Evolutionary conservation across 2,797 vertebrate genomes (phyloP).

Genomic region (Bradypus variegatus): DNA sequence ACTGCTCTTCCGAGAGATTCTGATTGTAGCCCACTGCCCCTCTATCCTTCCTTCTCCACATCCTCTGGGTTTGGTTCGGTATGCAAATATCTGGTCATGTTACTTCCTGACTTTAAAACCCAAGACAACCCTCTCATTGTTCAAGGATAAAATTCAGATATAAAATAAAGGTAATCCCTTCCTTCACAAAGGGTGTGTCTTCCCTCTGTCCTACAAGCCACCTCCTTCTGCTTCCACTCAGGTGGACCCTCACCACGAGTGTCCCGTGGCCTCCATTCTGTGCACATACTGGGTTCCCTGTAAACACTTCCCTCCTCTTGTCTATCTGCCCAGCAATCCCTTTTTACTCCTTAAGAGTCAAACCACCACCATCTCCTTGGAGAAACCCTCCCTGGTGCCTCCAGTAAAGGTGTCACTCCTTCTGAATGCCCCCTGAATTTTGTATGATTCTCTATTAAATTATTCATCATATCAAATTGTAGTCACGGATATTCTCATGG

Average conservation of each 20-base stretch:
- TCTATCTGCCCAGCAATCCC: neutral
- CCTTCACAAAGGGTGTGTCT: too few relatives aligned
- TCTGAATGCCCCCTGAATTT: too few relatives aligned
- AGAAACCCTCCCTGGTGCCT: too few relatives aligned
- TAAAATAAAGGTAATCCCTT: neutral
- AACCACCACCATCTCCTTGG: neutral
- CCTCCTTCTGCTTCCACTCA: too few relatives aligned
- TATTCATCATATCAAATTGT: too few relatives aligned
- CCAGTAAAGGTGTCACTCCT: neutral
- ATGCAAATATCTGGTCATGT: neutral
- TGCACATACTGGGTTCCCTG: fast-evolving
- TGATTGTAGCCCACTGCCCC: fast-evolving
- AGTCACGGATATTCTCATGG: fast-evolving
- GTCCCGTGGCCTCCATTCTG: neutral
- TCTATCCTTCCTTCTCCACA: fast-evolving
- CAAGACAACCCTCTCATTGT: fast-evolving
- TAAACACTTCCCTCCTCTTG: neutral
- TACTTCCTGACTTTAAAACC: neutral
- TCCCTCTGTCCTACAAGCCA: fast-evolving
- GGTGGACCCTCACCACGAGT: neutral
- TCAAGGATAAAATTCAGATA: too few relatives aligned
- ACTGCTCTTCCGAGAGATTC: too few relatives aligned
- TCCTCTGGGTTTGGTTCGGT: neutral
- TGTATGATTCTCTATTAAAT: neutral
- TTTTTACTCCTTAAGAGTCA: too few relatives aligned